Evolutionary conservation across 2,888 invertebrate genomes (phyloP).

Genomic region (Encarsia formosa): DNA sequence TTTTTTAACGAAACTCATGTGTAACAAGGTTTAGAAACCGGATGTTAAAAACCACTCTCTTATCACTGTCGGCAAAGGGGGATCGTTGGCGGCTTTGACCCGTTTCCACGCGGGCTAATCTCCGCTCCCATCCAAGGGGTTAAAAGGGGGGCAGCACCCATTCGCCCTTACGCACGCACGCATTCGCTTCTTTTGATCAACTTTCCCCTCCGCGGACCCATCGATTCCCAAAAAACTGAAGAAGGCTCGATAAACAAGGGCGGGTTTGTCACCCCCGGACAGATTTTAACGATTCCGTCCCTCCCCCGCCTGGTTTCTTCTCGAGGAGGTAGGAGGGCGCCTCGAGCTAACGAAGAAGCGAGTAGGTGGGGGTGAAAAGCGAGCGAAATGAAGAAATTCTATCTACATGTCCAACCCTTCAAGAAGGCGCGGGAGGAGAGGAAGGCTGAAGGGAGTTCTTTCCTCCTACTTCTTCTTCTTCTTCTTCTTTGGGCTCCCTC

Average conservation of each 20-base stretch:
- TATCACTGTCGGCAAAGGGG: no score
- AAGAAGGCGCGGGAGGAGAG: slow-evolving; percentile 44
- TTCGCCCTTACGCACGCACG: background rate
- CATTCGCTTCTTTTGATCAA: background rate
- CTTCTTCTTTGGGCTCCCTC: slow-evolving; percentile 11
- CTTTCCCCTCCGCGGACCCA: no score
- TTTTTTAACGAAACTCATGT: no score
- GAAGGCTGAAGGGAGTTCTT: slow-evolving; percentile 38
- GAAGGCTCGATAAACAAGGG: no score
- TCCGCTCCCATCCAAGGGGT: no score
- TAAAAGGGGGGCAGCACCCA: no score
- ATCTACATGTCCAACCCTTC: slow-evolving; percentile 58
- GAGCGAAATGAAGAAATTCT: slow-evolving; percentile 59
- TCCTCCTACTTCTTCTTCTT: slow-evolving; percentile 31
- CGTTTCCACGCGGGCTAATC: background rate
- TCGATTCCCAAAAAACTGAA: no score
- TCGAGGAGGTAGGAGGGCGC: slow-evolving; percentile 22
- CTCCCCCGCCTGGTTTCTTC: slow-evolving; percentile 47
- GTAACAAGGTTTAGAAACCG: no score
- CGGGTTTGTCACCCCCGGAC: no score
- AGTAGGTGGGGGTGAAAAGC: background rate
- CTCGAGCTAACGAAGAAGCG: slow-evolving; percentile 9
- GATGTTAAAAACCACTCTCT: no score
- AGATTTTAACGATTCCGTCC: slow-evolving; percentile 55
- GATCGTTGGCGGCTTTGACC: no score